Base-by-base conservation (phyloP, 1,140 invertebrate species). In the Lysiphlebus fabarum region DNA sequence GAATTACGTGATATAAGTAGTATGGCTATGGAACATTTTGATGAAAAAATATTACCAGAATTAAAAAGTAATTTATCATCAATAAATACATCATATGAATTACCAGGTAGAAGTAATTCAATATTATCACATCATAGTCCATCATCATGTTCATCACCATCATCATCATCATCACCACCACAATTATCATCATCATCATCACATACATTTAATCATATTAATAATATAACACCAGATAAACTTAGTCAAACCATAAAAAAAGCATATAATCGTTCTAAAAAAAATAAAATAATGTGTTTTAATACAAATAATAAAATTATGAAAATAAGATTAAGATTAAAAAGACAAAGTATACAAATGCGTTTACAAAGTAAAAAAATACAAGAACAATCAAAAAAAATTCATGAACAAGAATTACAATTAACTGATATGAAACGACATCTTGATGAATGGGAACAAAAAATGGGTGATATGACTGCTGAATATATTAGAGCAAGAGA, bases 1-100 rank as follows among this genome's bases (percentile, higher is more conserved):
- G 93, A 95, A 72, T 69, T 96, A 2, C 77, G 93, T 2, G 94
- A 96, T 70, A 92, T 96, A 55, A 95, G 92, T 10, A 95, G 92
- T 34, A 96, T 96, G 94, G 93, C 93, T 1, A 96, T 96, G 82
- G 94, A 97, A 71, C 91, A 96, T 77, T 97, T 97, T 79, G 93
- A 96, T 72, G 93, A 96, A 65, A 89, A 93, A 70, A 92, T 96
- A 64, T 76, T 87, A 48, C 88, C 89, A 34, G 70, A 72, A 47
- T 66, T 85, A 7, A 81, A 79, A 56, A 70, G 78, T 12, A 79
- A 65, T 57, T 69, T 78, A 53, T 73, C 70, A 44, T 67, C 72
- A 6, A 70, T 74, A 6, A 72, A 69, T 34, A 70, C 66, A 42
- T 66, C 72, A 1, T 79, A 75, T 10, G 75, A 78, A 45, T 51